phyloP scores from a whole-genome alignment of 2,888 invertebrate genomes.

The Chymomyza procnemis region DNA sequence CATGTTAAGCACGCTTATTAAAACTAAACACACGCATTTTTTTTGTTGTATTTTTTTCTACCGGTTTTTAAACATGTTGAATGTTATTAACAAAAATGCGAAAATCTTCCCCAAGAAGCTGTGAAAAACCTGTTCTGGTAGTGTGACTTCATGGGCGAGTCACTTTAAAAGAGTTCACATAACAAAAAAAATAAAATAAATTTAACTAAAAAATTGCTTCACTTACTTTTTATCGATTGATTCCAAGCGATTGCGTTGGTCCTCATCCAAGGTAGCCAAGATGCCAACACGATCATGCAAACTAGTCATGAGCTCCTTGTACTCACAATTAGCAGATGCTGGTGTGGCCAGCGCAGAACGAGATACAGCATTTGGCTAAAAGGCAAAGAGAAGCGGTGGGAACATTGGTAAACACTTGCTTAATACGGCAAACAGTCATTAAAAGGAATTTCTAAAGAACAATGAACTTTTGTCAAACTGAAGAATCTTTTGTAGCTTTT shows the following conservation, averaged over 20 bases:
- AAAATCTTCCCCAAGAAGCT: background rate
- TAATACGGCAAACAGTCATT: background rate
- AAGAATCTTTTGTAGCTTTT: background rate
- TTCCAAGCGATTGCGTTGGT: conserved; percentile 75
- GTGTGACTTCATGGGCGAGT: background rate
- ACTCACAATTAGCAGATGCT: conserved; percentile 39
- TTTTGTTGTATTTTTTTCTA: background rate
- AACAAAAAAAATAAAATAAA: background rate
- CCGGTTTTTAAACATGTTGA: background rate
- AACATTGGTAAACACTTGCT: background rate
- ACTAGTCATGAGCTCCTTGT: conserved; percentile 69
- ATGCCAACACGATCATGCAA: conserved; percentile 75
- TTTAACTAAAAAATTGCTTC: conserved; percentile 1
- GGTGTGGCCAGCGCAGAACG: background rate
- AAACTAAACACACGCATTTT: background rate
- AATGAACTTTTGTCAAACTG: background rate
- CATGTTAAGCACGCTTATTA: background rate
- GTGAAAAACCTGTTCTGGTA: background rate
- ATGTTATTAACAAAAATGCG: background rate
- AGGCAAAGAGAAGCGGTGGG: background rate
- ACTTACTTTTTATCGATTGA: conserved; percentile 78
- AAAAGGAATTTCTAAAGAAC: background rate
- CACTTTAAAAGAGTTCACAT: background rate
- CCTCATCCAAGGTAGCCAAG: conserved; percentile 75
- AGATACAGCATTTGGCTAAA: background rate